These are phyloP conservation scores for Peromyscus eremicus DNA, from an alignment of 2,797 vertebrate species.

Conservation along the genomic window DNA sequence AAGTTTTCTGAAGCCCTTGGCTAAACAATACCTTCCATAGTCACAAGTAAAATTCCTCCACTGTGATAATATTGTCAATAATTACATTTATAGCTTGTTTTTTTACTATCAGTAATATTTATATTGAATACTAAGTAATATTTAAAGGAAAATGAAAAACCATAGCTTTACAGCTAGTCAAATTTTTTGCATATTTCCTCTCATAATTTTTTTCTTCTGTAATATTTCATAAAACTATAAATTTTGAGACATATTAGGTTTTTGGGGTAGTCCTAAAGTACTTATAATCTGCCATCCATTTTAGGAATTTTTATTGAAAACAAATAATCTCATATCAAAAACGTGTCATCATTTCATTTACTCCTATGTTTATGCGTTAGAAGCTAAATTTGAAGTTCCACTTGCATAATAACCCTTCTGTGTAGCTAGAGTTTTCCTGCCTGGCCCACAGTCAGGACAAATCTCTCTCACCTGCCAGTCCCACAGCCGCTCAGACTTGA, in stretches of 20 bases:
- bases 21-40: neutral
- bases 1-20: neutral
- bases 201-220: neutral
- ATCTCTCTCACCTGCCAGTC: too few relatives aligned
- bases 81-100: neutral
- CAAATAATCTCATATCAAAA: neutral
- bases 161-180: neutral
- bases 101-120: neutral
- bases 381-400: neutral
- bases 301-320: conserved; percentile 31
- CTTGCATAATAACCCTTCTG: neutral
- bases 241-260: neutral
- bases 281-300: neutral
- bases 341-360: neutral
- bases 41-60: neutral
- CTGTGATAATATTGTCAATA: neutral
- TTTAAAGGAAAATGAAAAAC: neutral
- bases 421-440: too few relatives aligned
- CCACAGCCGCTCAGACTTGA: too few relatives aligned
- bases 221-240: neutral
- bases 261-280: neutral
- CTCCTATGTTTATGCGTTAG: neutral
- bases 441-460: too few relatives aligned
- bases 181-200: neutral
- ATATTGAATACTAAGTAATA: conserved; percentile 14